These are phyloP conservation scores for Frankliniella intonsa DNA, from an alignment of 2,888 invertebrate genomes.

Conservation along the genomic window DNA sequence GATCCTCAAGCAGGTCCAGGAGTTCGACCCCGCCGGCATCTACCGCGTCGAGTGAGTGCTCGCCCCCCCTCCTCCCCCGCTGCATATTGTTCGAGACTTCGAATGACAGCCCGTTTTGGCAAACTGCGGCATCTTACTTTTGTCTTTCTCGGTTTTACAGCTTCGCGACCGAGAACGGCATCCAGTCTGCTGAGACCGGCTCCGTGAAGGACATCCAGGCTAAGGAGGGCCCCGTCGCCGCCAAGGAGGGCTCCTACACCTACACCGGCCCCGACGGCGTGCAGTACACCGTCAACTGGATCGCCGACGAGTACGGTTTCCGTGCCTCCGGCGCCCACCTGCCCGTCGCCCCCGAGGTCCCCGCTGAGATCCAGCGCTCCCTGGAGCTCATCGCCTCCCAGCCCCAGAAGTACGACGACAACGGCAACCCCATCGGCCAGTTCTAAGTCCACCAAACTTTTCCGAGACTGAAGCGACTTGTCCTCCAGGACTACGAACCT, in stretches of 20 bases:
- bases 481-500: neutral
- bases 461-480: neutral
- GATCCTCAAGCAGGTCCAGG: constrained; percentile 16
- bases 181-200: neutral
- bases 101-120: neutral
- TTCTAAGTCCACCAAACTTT: neutral
- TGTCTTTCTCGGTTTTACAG: neutral
- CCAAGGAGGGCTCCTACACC: constrained; percentile 23
- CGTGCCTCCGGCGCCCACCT: constrained; percentile 22
- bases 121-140: neutral
- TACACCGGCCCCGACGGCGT: constrained; percentile 17
- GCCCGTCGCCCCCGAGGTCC: constrained; percentile 6
- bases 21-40: constrained; percentile 12
- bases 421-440: constrained; percentile 3
- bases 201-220: constrained; percentile 14
- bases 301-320: constrained; percentile 14
- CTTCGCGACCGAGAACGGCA: constrained; percentile 8
- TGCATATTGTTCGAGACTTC: too few relatives aligned
- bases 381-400: constrained; percentile 20
- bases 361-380: constrained; percentile 15
- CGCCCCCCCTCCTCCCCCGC: too few relatives aligned
- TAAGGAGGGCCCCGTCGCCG: constrained; percentile 19
- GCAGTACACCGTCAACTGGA: constrained; percentile 3
- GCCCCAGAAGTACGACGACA: constrained; percentile 15
- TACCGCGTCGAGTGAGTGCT: constrained; percentile 1